Evolutionary conservation across 2,113 vertebrate species (phyloP).

Genomic region (Poecile atricapillus): DNA sequence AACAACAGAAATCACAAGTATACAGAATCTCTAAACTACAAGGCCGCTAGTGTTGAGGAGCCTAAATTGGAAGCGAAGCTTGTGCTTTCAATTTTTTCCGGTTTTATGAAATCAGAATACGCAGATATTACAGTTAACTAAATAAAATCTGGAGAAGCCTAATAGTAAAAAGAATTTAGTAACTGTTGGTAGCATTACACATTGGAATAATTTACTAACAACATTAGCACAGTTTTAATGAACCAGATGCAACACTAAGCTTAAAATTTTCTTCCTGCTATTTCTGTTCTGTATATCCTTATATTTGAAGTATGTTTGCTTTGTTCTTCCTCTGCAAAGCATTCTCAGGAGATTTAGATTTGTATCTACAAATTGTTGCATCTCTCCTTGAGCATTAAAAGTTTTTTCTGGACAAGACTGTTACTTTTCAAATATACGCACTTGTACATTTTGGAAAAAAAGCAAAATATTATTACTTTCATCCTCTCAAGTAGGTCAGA

Average conservation of each 20-base stretch:
- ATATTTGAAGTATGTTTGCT: not conserved
- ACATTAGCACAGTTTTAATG: not conserved
- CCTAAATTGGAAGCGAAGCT: not conserved
- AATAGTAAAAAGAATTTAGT: not conserved
- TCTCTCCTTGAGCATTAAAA: not conserved
- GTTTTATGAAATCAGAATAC: not conserved
- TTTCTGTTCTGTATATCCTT: not conserved
- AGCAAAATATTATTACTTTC: not conserved
- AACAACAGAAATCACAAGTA: not conserved
- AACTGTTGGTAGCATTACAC: not conserved
- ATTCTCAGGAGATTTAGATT: not conserved
- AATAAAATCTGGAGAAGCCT: not conserved
- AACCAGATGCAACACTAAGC: not conserved
- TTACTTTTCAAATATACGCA: not conserved
- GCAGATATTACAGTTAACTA: not conserved
- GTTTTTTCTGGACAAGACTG: not conserved
- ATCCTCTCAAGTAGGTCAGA: not conserved
- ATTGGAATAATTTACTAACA: not conserved
- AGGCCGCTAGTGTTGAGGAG: not conserved
- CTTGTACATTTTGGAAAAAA: not conserved
- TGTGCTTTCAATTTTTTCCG: not conserved
- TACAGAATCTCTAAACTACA: not conserved
- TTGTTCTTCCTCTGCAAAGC: not conserved
- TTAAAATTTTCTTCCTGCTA: not conserved
- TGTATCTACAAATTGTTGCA: not conserved